phyloP scores from a whole-genome alignment of 2,113 vertebrate species.

The Malurus cyaneus region DNA sequence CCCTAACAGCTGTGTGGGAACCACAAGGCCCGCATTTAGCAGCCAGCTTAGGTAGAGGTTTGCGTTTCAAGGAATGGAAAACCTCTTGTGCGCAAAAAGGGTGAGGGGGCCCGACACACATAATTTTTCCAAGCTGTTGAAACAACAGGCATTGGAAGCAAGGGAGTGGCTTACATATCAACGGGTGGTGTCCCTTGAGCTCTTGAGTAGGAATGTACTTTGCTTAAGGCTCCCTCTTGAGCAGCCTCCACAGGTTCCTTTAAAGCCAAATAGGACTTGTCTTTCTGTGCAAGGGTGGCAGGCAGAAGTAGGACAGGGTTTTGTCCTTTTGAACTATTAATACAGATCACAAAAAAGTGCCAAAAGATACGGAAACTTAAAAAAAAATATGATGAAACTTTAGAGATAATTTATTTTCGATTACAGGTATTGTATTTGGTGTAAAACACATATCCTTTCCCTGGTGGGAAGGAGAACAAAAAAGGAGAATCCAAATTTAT shows the following conservation, averaged over 20 bases:
- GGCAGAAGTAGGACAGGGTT: neutral
- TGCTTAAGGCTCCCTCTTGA: neutral
- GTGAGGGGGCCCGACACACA: fast-evolving
- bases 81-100: neutral
- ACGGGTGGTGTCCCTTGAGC: neutral
- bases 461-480: neutral
- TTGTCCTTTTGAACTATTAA: constrained; percentile 13
- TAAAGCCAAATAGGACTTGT: neutral
- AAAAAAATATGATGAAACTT: neutral
- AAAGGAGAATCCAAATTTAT: neutral
- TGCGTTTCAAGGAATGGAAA: neutral
- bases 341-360: neutral
- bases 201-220: neutral
- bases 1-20: fast-evolving
- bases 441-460: neutral
- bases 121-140: neutral
- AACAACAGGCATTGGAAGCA: neutral
- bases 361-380: neutral
- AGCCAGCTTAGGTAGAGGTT: neutral
- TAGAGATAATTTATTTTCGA: neutral
- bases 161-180: neutral
- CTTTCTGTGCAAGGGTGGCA: neutral
- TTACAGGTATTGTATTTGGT: neutral
- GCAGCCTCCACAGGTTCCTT: neutral
- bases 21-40: no score